phyloP scores from a whole-genome alignment of 1,140 invertebrate genomes.

The Saxidomus purpurata region DNA sequence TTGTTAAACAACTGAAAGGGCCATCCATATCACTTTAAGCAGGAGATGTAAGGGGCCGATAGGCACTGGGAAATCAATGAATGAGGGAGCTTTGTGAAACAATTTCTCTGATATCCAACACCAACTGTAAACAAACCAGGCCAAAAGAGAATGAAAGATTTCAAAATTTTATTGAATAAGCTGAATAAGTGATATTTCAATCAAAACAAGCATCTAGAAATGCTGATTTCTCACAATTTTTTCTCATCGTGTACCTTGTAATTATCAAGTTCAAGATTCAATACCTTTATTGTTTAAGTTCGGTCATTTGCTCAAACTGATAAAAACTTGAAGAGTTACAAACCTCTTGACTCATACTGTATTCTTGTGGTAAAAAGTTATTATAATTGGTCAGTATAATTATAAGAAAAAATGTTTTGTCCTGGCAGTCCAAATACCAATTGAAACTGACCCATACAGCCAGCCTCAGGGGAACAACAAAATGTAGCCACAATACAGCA shows the following conservation, averaged over 20 bases:
- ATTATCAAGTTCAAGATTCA: conserved; percentile 24
- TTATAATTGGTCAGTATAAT: no score
- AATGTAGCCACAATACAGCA: no score
- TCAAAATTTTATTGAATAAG: not conserved
- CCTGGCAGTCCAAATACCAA: no score
- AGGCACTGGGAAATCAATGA: not conserved
- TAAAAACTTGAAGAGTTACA: not conserved
- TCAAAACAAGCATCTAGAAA: conserved; percentile 21
- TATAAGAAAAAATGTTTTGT: no score
- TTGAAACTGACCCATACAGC: no score
- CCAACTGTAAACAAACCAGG: not conserved
- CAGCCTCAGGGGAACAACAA: no score
- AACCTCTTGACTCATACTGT: not conserved
- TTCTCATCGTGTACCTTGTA: conserved; percentile 19
- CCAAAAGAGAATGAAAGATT: not conserved
- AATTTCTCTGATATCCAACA: conserved; percentile 39
- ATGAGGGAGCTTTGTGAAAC: conserved; percentile 13
- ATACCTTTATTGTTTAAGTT: conserved; percentile 25
- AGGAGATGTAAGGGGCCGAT: conserved; percentile 22
- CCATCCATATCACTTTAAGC: not conserved
- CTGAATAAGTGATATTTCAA: conserved; percentile 27
- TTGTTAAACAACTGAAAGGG: conserved; percentile 24
- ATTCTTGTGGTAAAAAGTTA: no score
- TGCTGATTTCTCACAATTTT: conserved; percentile 2
- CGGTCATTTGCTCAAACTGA: not conserved